These are phyloP conservation scores for Drosophila nr. medialis DNA, from an alignment of 2,888 invertebrate genomes.

Conservation along the genomic window DNA sequence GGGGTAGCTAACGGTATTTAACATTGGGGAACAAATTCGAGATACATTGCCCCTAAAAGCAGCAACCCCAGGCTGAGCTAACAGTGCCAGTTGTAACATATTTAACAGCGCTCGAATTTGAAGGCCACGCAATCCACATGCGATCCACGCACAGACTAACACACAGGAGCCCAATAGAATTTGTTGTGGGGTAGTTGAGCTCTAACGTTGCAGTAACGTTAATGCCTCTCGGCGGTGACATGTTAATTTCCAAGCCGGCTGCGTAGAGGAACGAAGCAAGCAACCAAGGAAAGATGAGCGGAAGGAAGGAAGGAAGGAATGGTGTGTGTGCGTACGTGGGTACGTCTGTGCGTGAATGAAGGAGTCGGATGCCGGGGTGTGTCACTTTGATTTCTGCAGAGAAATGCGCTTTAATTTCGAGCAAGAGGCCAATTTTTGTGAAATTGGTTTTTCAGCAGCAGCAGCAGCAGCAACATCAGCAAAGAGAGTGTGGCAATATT, in stretches of 20 bases:
- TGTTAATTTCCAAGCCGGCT: conserved; percentile 66
- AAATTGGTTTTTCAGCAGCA: conserved; percentile 58
- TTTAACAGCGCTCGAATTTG: conserved; percentile 27
- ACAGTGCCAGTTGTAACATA: not conserved
- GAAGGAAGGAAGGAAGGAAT: not conserved
- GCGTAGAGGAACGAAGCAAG: conserved; percentile 1
- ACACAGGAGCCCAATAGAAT: not conserved
- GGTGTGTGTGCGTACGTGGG: not conserved
- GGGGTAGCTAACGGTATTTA: not conserved
- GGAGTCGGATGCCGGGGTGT: conserved; percentile 12
- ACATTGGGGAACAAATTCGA: conserved; percentile 4
- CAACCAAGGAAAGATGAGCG: not conserved
- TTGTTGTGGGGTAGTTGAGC: not conserved
- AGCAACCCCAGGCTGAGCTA: not conserved
- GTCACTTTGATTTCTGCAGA: conserved; percentile 63
- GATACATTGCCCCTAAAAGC: not conserved
- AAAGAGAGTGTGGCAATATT: conserved; percentile 18
- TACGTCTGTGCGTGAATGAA: not conserved
- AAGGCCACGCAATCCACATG: conserved; percentile 29
- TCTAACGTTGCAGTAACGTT: conserved; percentile 31
- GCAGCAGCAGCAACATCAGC: conserved; percentile 1
- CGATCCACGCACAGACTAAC: conserved; percentile 28
- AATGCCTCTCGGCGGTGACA: conserved; percentile 74
- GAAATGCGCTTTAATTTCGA: conserved; percentile 64
- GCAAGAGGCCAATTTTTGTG: conserved; percentile 66